Evolutionary conservation across 2,797 vertebrate genomes (phyloP), one percentile per base, ranked within the genome.

Genomic region (Percopsis omiscomaycus): DNA sequence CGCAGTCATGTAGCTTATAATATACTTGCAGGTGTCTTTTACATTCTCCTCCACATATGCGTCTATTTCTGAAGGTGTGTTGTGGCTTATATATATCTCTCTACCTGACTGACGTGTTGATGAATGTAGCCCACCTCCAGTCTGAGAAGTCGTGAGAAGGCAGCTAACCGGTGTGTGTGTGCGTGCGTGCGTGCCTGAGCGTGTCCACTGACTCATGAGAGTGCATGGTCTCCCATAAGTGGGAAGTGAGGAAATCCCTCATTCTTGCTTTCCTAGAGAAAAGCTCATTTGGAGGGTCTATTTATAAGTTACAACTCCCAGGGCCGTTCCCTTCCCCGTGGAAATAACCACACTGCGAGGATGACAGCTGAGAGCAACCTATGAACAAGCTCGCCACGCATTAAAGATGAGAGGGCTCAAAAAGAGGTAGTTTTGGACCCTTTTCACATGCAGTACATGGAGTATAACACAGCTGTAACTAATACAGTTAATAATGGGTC

Each of bases 201-300:
- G 30, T 16, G 42, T 61, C 32, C 16, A 15, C 28, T 73, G 69
- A 75, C 64, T 69, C 49, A 70, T 46, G 52, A 58, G 61, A 16
- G 47, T 58, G 46, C 48, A 64, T 13, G 12, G 16, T 52, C 65
- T 76, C 61, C 51, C 64, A 59, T 64, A 63, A 44, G 66, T 75
- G 69, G 78, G 70, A 72, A 54, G 56, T 45, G 52, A 78, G 70
- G 69, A 15, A 76, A 55, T 3, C 58, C 61, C 70, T 55, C 13
- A 22, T 61, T 67, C 51, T 27, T 32, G 3, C 12, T 69, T 65
- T 55, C 49, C 22, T 22, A 52, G 9, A 37, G 52, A 14, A 37
- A 72, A 55, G 45, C 29, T 62, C 3, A 55, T 28, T 3, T 46
- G 51, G 13, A 46, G 2, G 5, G 57, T 58, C 15, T 54, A 30